Evolutionary conservation across 2,113 vertebrate species (phyloP).

Genomic region (Propithecus coquereli): DNA sequence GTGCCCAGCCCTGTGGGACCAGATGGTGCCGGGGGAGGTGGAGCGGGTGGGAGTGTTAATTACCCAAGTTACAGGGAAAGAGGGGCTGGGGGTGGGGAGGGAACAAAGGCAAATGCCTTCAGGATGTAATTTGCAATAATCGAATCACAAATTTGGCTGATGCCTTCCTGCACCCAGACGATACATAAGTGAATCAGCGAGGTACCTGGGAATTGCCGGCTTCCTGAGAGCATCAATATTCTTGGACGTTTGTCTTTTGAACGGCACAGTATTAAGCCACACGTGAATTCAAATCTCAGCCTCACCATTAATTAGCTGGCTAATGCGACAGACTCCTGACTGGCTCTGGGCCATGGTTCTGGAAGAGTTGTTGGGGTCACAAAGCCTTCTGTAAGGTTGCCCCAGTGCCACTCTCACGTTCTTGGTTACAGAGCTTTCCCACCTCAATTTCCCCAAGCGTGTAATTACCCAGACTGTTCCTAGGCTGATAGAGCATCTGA

Average conservation of each 20-base stretch:
- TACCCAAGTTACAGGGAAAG: not conserved
- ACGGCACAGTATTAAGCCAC: not conserved
- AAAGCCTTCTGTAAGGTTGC: not conserved
- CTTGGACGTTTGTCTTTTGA: not conserved
- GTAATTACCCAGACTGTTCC: not conserved
- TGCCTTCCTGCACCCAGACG: conserved; percentile 29
- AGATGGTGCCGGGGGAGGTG: not conserved
- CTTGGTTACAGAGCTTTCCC: not conserved
- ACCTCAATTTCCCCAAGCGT: not conserved
- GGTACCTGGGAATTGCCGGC: conserved; percentile 34
- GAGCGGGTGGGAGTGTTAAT: not conserved
- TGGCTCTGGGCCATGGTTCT: not conserved
- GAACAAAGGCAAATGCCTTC: not conserved
- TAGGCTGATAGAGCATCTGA: not conserved
- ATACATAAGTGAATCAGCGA: not conserved
- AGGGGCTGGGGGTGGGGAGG: not conserved
- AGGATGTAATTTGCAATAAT: conserved; percentile 20
- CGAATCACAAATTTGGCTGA: not conserved
- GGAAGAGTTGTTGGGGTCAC: not conserved
- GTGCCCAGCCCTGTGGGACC: not conserved
- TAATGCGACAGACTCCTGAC: not conserved
- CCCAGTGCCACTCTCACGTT: fast-evolving
- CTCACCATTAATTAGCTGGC: not conserved
- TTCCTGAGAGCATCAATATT: not conserved
- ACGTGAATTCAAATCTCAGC: not conserved